Conservation (phyloP, 2,888 invertebrate species). For the Lumbricus terrestris region DNA sequence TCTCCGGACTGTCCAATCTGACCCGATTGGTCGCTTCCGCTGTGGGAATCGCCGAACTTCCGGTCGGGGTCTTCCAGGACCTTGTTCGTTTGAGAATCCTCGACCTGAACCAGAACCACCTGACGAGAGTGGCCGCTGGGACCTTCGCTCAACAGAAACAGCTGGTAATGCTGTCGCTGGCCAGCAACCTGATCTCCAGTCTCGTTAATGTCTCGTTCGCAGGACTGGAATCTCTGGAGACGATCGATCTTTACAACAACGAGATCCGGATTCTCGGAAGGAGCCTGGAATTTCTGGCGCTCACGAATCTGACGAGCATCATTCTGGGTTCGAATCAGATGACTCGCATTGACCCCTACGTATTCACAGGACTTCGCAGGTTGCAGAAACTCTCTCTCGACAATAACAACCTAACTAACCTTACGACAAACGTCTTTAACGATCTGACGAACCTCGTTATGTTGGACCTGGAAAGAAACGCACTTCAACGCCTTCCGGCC, state of each 20-base stretch:
- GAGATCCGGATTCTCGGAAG: neutral
- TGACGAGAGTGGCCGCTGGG: neutral
- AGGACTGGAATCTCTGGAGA: neutral
- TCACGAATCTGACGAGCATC: neutral
- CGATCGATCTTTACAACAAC: neutral
- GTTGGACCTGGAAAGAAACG: neutral
- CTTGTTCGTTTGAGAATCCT: neutral
- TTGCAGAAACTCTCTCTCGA: neutral
- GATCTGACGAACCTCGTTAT: neutral
- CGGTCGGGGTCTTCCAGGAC: neutral
- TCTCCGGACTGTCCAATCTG: constrained; percentile 8
- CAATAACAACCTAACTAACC: neutral
- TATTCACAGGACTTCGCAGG: neutral
- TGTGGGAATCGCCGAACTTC: neutral
- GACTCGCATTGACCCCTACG: neutral
- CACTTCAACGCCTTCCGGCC: neutral
- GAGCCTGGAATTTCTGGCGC: neutral
- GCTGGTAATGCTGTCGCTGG: neutral
- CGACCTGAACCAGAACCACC: neutral
- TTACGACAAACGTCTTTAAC: neutral
- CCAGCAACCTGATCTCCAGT: neutral
- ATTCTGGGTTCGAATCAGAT: neutral
- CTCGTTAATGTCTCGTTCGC: neutral
- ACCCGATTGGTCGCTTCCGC: neutral
- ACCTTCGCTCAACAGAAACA: neutral